Base-by-base conservation (phyloP, 2,797 vertebrate genomes). In the Orestias chungarensis region DNA sequence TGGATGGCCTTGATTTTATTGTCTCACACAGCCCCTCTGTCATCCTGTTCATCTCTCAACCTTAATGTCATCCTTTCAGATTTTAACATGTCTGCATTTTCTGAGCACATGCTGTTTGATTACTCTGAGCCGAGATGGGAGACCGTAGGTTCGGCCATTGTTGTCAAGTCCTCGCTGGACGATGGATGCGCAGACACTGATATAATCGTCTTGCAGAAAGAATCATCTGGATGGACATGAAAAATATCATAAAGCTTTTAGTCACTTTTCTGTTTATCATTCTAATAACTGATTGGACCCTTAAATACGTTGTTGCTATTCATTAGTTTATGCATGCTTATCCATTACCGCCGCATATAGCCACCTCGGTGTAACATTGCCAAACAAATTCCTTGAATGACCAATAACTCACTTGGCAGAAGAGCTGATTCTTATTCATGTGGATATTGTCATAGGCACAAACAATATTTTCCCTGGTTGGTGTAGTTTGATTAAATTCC, bases 1-100 rank as follows among this genome's bases (percentile, higher is more conserved):
- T 90, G 91, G 87, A 92, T 88, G 88, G 93, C 92, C 93, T 94
- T 94, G 92, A 92, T 94, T 93, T 94, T 94, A 93, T 94, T 93
- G 93, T 94, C 91, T 94, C 91, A 89, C 90, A 86, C 80, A 91
- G 88, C 81, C 86, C n/a, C 89, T 90, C 88, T 87, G 90, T 90
- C 90, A 89, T 89, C 84, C 91, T 80, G 75, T 89, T 91, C 91
- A 91, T 94, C 89, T 90, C 90, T 93, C 92, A 89, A 92, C 87
- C 90, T 87, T 93, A 92, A 93, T 92, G 91, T 93, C 92, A 92
- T 92, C 90, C 90, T 91, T 91, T 91, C 88, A 91, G 80, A 92
- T 92, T 92, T 91, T 89, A 89, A 90, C 88, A 92, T 92, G 87
- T 92, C 91, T 93, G 91, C 87, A 92, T 93, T 93, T 93, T 93